These are phyloP conservation scores for Pachycephus smyrnensis DNA, from an alignment of 2,888 invertebrate genomes.

Conservation along the genomic window DNA sequence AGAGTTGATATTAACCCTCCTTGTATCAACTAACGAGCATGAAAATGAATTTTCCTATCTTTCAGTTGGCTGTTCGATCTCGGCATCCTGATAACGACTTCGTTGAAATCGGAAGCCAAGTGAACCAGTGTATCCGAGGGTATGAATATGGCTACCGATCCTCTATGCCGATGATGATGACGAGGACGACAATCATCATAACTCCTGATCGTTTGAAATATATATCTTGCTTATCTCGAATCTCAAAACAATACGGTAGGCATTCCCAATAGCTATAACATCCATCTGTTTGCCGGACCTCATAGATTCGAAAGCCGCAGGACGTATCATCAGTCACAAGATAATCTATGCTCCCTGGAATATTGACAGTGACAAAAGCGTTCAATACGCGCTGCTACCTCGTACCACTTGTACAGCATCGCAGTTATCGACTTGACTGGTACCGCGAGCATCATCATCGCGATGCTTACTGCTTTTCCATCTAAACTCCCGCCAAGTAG, in stretches of 20 bases:
- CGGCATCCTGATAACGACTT: too few species aligned
- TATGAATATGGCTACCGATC: background rate
- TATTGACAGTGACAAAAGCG: conserved; percentile 58
- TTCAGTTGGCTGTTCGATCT: too few species aligned
- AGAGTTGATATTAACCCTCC: too few species aligned
- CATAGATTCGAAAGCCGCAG: conserved; percentile 24
- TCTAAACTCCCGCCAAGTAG: too few species aligned
- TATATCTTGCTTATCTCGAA: conserved; percentile 42
- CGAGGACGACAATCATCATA: conserved; percentile 8
- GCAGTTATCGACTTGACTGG: too few species aligned
- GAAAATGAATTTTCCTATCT: too few species aligned
- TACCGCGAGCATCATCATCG: too few species aligned
- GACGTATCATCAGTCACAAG: conserved; percentile 54
- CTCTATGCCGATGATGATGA: background rate
- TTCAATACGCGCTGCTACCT: conserved; percentile 27
- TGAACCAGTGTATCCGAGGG: too few species aligned
- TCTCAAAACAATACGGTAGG: conserved; percentile 43
- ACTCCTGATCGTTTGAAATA: conserved; percentile 23
- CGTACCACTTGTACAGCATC: too few species aligned
- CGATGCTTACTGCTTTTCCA: too few species aligned
- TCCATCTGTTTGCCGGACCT: conserved; percentile 18
- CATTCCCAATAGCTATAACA: conserved; percentile 30
- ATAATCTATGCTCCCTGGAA: conserved; percentile 52
- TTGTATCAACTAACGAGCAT: too few species aligned
- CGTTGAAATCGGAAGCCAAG: too few species aligned